phyloP scores from a whole-genome alignment of 2,797 vertebrate species.

The Notolabrus celidotus region DNA sequence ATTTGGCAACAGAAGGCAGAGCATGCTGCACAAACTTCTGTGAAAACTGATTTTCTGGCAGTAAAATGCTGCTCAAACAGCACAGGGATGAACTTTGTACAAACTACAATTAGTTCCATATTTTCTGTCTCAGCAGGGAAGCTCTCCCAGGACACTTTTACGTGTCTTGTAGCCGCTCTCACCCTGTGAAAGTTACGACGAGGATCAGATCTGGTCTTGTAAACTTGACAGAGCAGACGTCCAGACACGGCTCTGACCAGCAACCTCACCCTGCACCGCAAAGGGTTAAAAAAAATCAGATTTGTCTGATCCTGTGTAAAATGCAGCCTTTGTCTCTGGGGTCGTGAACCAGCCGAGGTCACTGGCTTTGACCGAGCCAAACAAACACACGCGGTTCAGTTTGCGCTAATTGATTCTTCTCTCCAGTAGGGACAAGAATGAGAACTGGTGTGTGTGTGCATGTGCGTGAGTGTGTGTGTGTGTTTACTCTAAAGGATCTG shows the following conservation, averaged over 20 bases:
- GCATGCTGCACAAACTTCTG: background rate
- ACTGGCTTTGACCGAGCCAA: conserved; percentile 65
- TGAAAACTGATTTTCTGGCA: background rate
- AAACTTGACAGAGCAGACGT: conserved; percentile 18
- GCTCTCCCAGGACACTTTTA: conserved; percentile 37
- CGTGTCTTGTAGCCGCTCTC: conserved; percentile 35
- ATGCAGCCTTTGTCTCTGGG: conserved; percentile 74
- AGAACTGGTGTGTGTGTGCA: conserved; percentile 13
- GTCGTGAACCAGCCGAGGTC: conserved; percentile 70
- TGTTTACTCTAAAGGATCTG: conserved; percentile 69
- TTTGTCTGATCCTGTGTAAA: conserved; percentile 57
- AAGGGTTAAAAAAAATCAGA: conserved; percentile 53
- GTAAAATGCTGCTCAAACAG: conserved; percentile 1
- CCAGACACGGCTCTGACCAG: background rate
- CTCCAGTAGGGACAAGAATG: conserved; percentile 41
- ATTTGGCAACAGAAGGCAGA: background rate
- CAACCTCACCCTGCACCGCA: no score
- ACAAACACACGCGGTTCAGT: conserved; percentile 59
- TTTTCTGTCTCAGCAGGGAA: conserved; percentile 27
- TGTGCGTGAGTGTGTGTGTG: conserved; percentile 39
- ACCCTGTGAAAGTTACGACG: conserved; percentile 29
- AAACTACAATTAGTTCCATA: conserved; percentile 35
- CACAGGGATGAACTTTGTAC: conserved; percentile 15
- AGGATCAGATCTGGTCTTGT: conserved; percentile 53
- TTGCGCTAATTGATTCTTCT: conserved; percentile 70